Percentiles rank a stretch among this genome's conserved stretches.
phyloP scores from a whole-genome alignment of 2,113 vertebrate species.

The Rhagologus leucostigma region DNA sequence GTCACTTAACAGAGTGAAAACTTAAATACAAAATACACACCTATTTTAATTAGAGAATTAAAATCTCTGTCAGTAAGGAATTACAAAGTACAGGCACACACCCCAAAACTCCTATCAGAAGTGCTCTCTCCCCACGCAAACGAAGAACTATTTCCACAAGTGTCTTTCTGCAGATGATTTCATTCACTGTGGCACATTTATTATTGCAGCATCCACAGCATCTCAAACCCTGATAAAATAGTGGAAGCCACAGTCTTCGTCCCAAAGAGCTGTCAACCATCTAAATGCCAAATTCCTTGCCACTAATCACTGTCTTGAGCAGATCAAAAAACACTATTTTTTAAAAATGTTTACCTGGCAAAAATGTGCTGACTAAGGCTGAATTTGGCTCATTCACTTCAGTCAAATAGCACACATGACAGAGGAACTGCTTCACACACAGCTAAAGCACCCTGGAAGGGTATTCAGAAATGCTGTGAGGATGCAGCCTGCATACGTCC shows the following conservation, averaged over 20 bases:
- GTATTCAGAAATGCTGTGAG: not conserved
- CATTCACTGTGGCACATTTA: not conserved
- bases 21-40: not conserved
- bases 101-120: not conserved
- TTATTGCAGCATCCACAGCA: not conserved
- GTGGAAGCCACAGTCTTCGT: not conserved
- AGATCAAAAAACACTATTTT: not conserved
- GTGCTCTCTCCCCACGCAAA: fast-evolving
- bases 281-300: not conserved
- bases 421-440: not conserved
- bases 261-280: not conserved
- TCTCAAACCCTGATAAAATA: not conserved
- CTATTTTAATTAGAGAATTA: not conserved
- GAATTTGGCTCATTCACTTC: not conserved
- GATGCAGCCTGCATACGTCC: not conserved
- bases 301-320: not conserved
- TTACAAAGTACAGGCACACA: not conserved
- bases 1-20: not conserved
- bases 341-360: not conserved
- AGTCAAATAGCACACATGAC: not conserved
- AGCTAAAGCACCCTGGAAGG: not conserved
- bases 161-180: not conserved
- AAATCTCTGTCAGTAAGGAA: not conserved
- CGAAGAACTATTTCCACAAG: not conserved
- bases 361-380: not conserved